These are phyloP conservation scores for Ridgeia piscesae DNA, from an alignment of 1,140 invertebrate genomes.

Conservation along the genomic window DNA sequence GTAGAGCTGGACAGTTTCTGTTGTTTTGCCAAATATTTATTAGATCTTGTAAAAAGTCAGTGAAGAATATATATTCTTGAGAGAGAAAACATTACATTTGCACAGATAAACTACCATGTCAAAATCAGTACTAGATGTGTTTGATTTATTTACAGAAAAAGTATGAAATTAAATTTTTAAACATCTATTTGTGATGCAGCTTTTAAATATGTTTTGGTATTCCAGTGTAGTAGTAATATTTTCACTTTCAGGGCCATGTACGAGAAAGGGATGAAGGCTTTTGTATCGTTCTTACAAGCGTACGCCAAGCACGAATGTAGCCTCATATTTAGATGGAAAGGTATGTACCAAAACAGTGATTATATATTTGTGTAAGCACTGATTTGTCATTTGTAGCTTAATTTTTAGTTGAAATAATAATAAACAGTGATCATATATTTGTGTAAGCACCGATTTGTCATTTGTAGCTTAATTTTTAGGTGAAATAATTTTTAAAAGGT, in stretches of 20 bases:
- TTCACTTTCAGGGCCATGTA: conserved; percentile 69
- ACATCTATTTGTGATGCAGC: too few species aligned
- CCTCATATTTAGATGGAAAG: conserved; percentile 82
- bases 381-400: not conserved
- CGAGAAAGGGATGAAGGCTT: conserved; percentile 88
- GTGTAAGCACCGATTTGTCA: not conserved
- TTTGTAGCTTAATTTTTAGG: too few species aligned
- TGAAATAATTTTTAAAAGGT: too few species aligned
- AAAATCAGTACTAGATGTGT: too few species aligned
- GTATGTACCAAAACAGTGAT: conserved; percentile 40
- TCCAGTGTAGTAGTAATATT: not conserved
- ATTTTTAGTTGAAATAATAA: too few species aligned
- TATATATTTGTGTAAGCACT: not conserved
- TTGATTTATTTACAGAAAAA: too few species aligned
- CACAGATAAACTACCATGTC: not conserved
- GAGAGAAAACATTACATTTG: too few species aligned
- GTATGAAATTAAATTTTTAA: too few species aligned
- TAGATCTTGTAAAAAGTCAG: too few species aligned
- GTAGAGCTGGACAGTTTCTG: too few species aligned
- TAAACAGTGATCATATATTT: not conserved
- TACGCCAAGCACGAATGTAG: conserved; percentile 96
- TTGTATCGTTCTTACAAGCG: conserved; percentile 91
- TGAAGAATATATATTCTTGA: too few species aligned
- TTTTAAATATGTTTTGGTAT: not conserved
- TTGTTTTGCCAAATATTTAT: too few species aligned